Evolutionary conservation across 1,140 invertebrate species (phyloP).

Genomic region (Drosophila murphyi): DNA sequence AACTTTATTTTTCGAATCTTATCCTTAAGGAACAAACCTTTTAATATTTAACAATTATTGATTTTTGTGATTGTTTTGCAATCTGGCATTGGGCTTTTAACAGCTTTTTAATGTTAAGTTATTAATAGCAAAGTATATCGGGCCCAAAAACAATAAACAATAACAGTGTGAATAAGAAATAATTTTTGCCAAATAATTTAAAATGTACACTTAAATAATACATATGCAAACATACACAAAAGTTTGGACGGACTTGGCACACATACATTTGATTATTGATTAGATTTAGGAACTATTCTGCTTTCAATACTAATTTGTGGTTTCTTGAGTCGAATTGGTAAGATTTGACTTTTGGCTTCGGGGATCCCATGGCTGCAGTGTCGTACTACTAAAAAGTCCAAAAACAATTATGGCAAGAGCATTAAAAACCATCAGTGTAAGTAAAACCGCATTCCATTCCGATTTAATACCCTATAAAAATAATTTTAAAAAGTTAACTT

Average conservation of each 20-base stretch:
- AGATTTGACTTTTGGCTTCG: slow-evolving; percentile 20
- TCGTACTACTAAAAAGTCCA: slow-evolving; percentile 59
- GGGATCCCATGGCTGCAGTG: slow-evolving; percentile 67
- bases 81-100: too few relatives aligned
- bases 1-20: too few relatives aligned
- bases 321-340: slow-evolving; percentile 1
- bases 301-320: slow-evolving; percentile 7
- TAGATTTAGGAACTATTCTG: not conserved
- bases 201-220: not conserved
- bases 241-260: not conserved
- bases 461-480: slow-evolving; percentile 60
- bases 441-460: slow-evolving; percentile 70
- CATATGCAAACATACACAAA: not conserved
- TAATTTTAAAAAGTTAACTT: not conserved
- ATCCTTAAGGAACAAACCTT: too few relatives aligned
- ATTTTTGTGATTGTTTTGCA: too few relatives aligned
- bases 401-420: slow-evolving; percentile 59
- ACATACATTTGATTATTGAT: slow-evolving; percentile 7
- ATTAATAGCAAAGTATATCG: not conserved
- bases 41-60: too few relatives aligned
- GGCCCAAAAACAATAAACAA: not conserved
- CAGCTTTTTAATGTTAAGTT: too few relatives aligned
- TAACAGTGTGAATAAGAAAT: not conserved
- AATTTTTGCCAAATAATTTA: not conserved
- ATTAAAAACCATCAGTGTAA: slow-evolving; percentile 51